Conservation (phyloP, 1,140 invertebrate genomes). For the Drosophila arizonae region DNA sequence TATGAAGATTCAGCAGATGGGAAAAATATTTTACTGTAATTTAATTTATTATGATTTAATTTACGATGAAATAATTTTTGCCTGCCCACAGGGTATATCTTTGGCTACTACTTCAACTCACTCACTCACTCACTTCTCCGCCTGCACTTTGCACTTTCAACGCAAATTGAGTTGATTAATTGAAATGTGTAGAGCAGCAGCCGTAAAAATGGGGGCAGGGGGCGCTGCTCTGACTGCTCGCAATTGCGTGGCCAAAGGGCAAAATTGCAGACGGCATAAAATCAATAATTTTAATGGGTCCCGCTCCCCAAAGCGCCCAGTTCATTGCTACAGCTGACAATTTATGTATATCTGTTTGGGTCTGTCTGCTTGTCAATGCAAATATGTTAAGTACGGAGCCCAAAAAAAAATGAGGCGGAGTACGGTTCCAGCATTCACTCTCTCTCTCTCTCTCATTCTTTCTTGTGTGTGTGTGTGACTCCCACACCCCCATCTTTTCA, state of each 20-base stretch:
- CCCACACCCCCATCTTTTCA: no score
- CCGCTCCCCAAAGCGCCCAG: constrained; percentile 26
- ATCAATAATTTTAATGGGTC: constrained; percentile 73
- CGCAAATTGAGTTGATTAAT: constrained; percentile 77
- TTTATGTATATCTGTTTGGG: constrained; percentile 38
- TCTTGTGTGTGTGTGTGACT: constrained; percentile 8
- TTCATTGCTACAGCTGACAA: constrained; percentile 5
- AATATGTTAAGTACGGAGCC: constrained; percentile 67
- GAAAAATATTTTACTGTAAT: no score
- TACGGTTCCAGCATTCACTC: not conserved
- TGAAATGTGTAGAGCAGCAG: constrained; percentile 51
- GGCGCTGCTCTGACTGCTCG: constrained; percentile 12
- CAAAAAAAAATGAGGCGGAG: constrained; percentile 26
- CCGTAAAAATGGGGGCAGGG: not conserved
- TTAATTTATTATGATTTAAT: no score
- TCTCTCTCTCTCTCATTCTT: not conserved
- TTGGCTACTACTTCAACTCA: not conserved
- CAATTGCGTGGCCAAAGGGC: constrained; percentile 68
- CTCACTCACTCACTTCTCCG: not conserved
- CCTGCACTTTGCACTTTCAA: constrained; percentile 59
- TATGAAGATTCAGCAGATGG: no score
- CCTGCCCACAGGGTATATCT: not conserved
- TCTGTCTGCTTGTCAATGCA: constrained; percentile 54
- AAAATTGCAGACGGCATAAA: constrained; percentile 76
- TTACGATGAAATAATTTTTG: no score